phyloP scores from a whole-genome alignment of 2,888 invertebrate species.

The Vannuccia rotundouncinata region DNA sequence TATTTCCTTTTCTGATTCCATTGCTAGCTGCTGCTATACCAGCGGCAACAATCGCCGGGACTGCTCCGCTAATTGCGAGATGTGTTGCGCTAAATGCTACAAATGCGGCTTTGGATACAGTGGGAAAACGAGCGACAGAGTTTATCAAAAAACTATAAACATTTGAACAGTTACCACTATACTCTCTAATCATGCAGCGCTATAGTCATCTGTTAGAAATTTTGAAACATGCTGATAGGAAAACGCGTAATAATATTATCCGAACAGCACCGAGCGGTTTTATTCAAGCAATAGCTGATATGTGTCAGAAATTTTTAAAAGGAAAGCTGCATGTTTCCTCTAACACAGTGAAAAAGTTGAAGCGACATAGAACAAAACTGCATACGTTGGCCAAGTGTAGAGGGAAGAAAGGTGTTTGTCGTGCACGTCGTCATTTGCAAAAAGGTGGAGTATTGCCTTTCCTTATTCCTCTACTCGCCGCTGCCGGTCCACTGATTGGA shows the following conservation, averaged over 20 bases:
- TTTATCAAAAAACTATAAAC: not conserved
- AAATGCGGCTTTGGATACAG: not conserved
- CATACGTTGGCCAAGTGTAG: not conserved
- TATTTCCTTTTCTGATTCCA: not conserved
- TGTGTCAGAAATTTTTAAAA: not conserved
- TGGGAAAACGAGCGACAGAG: not conserved
- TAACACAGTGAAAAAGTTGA: not conserved
- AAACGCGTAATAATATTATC: not conserved
- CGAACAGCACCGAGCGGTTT: not conserved
- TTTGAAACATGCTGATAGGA: not conserved
- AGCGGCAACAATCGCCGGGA: not conserved
- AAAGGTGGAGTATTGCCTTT: not conserved
- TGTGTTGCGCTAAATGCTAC: not conserved
- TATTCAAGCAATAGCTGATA: not conserved
- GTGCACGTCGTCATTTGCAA: not conserved
- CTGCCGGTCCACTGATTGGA: not conserved
- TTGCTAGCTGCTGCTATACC: not conserved
- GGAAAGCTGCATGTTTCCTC: not conserved
- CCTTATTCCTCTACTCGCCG: not conserved
- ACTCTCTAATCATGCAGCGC: not conserved
- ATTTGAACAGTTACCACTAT: not conserved
- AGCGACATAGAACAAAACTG: not conserved
- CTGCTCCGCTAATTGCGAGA: not conserved
- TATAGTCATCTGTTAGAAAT: not conserved
- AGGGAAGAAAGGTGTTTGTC: not conserved